phyloP scores from a whole-genome alignment of 1,140 invertebrate species.

The Wiebesia pumilae region DNA sequence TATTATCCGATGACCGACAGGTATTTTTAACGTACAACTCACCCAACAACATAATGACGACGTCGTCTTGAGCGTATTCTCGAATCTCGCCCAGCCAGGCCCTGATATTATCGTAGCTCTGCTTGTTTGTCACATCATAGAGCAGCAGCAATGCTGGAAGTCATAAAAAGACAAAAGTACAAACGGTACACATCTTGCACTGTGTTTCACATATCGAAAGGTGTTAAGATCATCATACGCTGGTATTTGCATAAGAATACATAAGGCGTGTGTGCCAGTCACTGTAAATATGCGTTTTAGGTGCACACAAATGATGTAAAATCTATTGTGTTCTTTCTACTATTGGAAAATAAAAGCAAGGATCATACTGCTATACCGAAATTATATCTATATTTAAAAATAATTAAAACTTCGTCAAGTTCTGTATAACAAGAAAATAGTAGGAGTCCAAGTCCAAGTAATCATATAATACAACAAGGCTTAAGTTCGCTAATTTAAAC shows the following conservation, averaged over 20 bases:
- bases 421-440: too few relatives aligned
- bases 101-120: slow-evolving; percentile 90
- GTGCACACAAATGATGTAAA: too few relatives aligned
- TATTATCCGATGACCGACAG: background rate
- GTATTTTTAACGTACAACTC: slow-evolving; percentile 65
- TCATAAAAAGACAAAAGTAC: slow-evolving; percentile 12
- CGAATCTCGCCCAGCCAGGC: slow-evolving; percentile 91
- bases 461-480: too few relatives aligned
- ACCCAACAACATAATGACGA: slow-evolving; percentile 92
- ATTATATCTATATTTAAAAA: too few relatives aligned
- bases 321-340: too few relatives aligned
- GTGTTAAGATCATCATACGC: slow-evolving; percentile 8
- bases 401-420: too few relatives aligned
- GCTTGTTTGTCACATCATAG: slow-evolving; percentile 94
- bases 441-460: too few relatives aligned
- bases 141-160: slow-evolving; percentile 88
- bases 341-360: too few relatives aligned
- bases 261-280: background rate
- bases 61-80: slow-evolving; percentile 89
- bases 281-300: background rate
- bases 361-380: too few relatives aligned
- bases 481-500: too few relatives aligned
- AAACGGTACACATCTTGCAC: background rate
- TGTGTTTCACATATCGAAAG: background rate
- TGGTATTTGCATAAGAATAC: slow-evolving; percentile 29